Evolutionary conservation across 2,888 invertebrate genomes (phyloP).

Genomic region (Prosapia bicincta): DNA sequence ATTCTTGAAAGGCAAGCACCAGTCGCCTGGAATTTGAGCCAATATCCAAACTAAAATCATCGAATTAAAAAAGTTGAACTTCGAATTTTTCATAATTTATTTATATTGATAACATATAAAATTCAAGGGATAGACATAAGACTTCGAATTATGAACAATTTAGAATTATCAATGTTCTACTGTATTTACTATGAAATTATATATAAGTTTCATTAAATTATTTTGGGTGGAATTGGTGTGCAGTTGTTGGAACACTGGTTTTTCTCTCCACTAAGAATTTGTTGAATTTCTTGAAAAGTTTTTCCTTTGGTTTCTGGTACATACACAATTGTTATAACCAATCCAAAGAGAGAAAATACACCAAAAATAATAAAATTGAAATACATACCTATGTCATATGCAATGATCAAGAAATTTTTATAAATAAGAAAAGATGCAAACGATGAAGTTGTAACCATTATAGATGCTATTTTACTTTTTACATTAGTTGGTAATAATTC

Average conservation of each 20-base stretch:
- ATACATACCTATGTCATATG: slow-evolving; percentile 57
- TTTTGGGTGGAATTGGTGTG: background rate
- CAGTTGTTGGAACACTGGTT: background rate
- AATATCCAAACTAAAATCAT: too few species aligned
- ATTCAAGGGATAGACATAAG: too few species aligned
- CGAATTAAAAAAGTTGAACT: too few species aligned
- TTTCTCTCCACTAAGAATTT: slow-evolving; percentile 49
- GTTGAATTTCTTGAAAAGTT: slow-evolving; percentile 64
- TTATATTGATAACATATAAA: too few species aligned
- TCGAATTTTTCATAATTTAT: too few species aligned
- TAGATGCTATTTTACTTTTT: slow-evolving; percentile 57
- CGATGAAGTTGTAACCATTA: slow-evolving; percentile 55
- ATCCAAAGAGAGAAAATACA: slow-evolving; percentile 56
- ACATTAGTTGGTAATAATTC: slow-evolving; percentile 62
- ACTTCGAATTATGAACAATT: too few species aligned
- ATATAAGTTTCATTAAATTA: too few species aligned
- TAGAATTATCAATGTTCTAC: too few species aligned
- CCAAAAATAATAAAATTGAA: slow-evolving; percentile 64
- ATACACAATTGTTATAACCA: slow-evolving; percentile 56
- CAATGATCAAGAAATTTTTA: slow-evolving; percentile 57
- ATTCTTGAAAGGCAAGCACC: too few species aligned
- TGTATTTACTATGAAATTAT: too few species aligned
- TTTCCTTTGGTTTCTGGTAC: slow-evolving; percentile 70
- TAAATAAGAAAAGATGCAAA: slow-evolving; percentile 55
- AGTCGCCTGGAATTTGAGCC: too few species aligned